These are phyloP conservation scores for Polydrusus pterygomalis DNA, from an alignment of 2,888 invertebrate species.

Conservation along the genomic window DNA sequence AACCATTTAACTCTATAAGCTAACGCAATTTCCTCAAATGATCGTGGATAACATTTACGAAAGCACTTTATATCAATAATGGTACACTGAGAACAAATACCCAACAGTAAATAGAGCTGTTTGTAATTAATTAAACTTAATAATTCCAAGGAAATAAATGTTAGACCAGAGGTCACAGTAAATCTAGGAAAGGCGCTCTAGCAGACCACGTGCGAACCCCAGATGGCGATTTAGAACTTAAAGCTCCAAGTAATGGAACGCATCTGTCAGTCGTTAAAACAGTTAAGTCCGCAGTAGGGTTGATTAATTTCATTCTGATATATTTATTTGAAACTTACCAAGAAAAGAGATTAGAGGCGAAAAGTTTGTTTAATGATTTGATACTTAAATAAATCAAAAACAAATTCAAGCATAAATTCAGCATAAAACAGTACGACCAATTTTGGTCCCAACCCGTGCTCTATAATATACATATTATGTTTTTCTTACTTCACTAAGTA, in stretches of 20 bases:
- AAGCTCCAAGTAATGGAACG: slow-evolving; percentile 44
- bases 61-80: background rate
- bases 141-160: slow-evolving; percentile 39
- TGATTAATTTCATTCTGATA: slow-evolving; percentile 45
- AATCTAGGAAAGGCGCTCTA: slow-evolving; percentile 35
- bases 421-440: no score
- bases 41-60: background rate
- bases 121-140: slow-evolving; percentile 43
- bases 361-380: background rate
- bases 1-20: no score
- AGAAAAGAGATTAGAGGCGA: background rate
- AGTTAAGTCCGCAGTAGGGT: slow-evolving; percentile 41
- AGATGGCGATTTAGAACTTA: slow-evolving; percentile 47
- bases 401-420: no score
- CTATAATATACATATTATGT: no score
- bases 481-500: no score
- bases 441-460: no score
- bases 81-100: background rate
- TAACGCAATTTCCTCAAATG: no score
- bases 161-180: slow-evolving; percentile 42
- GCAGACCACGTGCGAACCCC: slow-evolving; percentile 49
- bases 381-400: background rate
- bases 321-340: slow-evolving; percentile 34
- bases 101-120: slow-evolving; percentile 28
- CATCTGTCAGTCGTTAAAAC: slow-evolving; percentile 51